phyloP scores from a whole-genome alignment of 2,888 invertebrate genomes.

The Protonemura montana region DNA sequence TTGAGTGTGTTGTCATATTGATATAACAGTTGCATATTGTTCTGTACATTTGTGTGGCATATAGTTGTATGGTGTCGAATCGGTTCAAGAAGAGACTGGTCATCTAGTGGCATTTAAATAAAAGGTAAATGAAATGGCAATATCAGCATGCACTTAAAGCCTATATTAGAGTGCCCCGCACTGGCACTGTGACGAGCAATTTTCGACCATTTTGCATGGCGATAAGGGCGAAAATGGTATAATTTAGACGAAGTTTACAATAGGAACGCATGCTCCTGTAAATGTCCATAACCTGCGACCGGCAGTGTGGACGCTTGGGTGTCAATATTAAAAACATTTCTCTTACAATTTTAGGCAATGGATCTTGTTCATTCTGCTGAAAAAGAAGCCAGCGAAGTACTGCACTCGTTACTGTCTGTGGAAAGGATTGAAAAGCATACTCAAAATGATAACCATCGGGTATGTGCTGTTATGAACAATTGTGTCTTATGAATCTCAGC shows the following conservation, averaged over 20 bases:
- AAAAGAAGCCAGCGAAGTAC: constrained; percentile 75
- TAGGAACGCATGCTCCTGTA: constrained; percentile 59
- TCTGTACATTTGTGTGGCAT: not conserved
- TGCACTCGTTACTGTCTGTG: constrained; percentile 71
- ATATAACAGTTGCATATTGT: not conserved
- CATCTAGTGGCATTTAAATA: not conserved
- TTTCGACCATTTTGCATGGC: constrained; percentile 49
- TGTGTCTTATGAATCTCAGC: not conserved
- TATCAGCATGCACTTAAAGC: constrained; percentile 31
- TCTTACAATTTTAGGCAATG: constrained; percentile 24
- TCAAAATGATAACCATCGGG: constrained; percentile 41
- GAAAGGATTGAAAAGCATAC: constrained; percentile 67
- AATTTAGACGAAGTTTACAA: constrained; percentile 51
- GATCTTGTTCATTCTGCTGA: constrained; percentile 67
- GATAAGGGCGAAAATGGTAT: constrained; percentile 48
- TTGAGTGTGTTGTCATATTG: not conserved
- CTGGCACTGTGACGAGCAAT: constrained; percentile 44
- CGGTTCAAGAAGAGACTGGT: not conserved
- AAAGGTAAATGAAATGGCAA: constrained; percentile 12
- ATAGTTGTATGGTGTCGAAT: not conserved
- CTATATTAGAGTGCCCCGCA: constrained; percentile 38
- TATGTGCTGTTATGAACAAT: not conserved
- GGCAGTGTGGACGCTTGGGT: not conserved
- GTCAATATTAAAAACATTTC: not conserved
- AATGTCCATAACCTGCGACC: not conserved